These are phyloP conservation scores for Drosophila sp. DNA, from an alignment of 1,140 invertebrate species.

Conservation along the genomic window DNA sequence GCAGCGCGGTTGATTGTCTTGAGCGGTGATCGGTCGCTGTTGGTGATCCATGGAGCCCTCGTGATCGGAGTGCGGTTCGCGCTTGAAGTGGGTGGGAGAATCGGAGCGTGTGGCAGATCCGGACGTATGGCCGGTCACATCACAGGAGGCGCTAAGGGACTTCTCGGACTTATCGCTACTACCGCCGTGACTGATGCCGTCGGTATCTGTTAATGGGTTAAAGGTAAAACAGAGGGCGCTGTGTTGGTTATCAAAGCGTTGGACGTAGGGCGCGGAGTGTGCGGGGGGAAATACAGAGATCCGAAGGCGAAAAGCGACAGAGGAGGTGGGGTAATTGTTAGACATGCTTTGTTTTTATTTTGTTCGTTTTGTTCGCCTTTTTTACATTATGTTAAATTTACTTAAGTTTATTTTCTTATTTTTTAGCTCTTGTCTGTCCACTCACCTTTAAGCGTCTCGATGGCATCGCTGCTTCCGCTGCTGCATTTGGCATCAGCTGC, in stretches of 20 bases:
- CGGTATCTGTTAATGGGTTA: conserved; percentile 66
- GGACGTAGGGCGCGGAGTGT: conserved; percentile 17
- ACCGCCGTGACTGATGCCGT: conserved; percentile 65
- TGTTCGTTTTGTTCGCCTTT: conserved; percentile 22
- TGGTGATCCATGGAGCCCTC: conserved; percentile 84
- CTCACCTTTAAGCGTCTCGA: conserved; percentile 67
- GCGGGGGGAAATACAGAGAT: background rate
- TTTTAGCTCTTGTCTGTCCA: conserved; percentile 10
- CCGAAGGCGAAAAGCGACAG: conserved; percentile 8
- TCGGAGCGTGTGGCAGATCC: conserved; percentile 58
- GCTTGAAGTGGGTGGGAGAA: conserved; percentile 78
- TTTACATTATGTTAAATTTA: background rate
- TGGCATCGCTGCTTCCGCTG: conserved; percentile 43
- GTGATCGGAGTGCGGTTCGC: conserved; percentile 83
- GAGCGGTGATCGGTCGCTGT: conserved; percentile 49
- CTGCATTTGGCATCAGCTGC: conserved; percentile 56
- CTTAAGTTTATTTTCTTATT: background rate
- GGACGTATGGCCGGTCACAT: conserved; percentile 59
- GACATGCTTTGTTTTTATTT: conserved; percentile 54
- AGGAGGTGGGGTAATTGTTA: conserved; percentile 43
- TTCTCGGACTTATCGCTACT: conserved; percentile 84
- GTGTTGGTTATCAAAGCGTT: conserved; percentile 74
- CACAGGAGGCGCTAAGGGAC: conserved; percentile 72
- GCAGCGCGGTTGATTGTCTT: conserved; percentile 57
- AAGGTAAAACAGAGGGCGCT: conserved; percentile 67